Percentiles rank a stretch among this genome's conserved stretches.
Conservation (phyloP, 2,113 vertebrate species). For the Rhinichthys klamathensis region DNA sequence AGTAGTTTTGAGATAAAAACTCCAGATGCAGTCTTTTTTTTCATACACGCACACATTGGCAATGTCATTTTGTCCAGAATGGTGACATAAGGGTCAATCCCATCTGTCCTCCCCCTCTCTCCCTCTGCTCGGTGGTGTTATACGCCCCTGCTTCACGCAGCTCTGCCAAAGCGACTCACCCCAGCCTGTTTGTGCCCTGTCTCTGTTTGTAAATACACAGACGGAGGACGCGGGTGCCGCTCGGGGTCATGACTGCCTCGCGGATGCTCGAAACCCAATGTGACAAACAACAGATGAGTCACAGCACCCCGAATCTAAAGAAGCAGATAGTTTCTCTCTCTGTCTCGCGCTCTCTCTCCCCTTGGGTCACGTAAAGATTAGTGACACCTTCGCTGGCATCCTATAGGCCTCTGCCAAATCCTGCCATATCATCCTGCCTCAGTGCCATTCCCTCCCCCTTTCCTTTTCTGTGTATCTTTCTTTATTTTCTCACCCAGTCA, state of each 20-base stretch:
- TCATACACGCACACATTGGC: not conserved
- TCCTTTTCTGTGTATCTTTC: not conserved
- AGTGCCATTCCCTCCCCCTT: not conserved
- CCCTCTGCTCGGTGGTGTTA: not conserved
- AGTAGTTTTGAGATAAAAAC: not conserved
- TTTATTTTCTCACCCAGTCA: not conserved
- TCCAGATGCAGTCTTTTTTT: not conserved
- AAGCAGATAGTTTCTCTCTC: conserved; percentile 42
- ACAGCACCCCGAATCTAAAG: conserved; percentile 68
- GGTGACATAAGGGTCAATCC: conserved; percentile 17
- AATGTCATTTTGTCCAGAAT: not conserved
- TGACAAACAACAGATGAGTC: conserved; percentile 78
- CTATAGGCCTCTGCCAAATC: conserved; percentile 14
- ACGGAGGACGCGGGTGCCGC: conserved; percentile 44
- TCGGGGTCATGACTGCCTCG: conserved; percentile 49
- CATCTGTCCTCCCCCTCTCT: conserved; percentile 15
- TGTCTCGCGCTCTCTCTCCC: conserved; percentile 49
- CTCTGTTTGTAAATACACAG: conserved; percentile 66
- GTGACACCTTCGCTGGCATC: conserved; percentile 33
- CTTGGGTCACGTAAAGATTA: conserved; percentile 18
- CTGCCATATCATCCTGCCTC: conserved; percentile 19
- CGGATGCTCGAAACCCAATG: conserved; percentile 60
- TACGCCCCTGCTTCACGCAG: not conserved
- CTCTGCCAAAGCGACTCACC: conserved; percentile 32
- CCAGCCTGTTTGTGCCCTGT: conserved; percentile 23